Evolutionary conservation across 2,113 vertebrate species (phyloP).

Genomic region (Melanocharis versteri): DNA sequence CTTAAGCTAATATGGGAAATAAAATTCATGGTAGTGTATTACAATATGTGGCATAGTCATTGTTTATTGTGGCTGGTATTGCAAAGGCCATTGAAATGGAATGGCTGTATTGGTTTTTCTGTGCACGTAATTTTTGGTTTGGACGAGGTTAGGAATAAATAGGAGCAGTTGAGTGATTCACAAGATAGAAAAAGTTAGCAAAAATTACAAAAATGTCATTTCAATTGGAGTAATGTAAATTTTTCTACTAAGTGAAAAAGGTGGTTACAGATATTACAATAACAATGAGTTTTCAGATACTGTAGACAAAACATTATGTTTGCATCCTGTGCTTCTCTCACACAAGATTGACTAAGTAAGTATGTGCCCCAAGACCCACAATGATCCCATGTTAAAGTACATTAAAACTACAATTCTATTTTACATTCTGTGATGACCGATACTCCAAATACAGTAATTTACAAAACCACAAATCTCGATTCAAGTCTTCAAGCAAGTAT

Average conservation of each 20-base stretch:
- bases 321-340: neutral
- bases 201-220: neutral
- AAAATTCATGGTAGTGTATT: neutral
- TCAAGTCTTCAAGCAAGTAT: neutral
- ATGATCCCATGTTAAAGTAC: neutral
- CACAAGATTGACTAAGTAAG: neutral
- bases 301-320: neutral
- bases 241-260: neutral
- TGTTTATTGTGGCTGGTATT: neutral
- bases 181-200: neutral
- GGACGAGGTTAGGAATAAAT: neutral
- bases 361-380: neutral
- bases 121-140: neutral
- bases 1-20: neutral
- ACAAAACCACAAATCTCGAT: neutral
- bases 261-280: neutral
- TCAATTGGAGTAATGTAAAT: neutral
- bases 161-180: neutral
- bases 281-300: neutral
- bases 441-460: neutral
- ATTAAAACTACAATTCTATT: neutral
- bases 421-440: neutral
- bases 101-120: neutral
- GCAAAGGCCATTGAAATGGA: neutral
- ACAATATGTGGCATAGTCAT: fast-evolving